Percentiles rank a stretch among this genome's conserved stretches.
These are phyloP conservation scores for Subacronicta megacephala DNA, from an alignment of 2,888 invertebrate genomes.

Conservation along the genomic window DNA sequence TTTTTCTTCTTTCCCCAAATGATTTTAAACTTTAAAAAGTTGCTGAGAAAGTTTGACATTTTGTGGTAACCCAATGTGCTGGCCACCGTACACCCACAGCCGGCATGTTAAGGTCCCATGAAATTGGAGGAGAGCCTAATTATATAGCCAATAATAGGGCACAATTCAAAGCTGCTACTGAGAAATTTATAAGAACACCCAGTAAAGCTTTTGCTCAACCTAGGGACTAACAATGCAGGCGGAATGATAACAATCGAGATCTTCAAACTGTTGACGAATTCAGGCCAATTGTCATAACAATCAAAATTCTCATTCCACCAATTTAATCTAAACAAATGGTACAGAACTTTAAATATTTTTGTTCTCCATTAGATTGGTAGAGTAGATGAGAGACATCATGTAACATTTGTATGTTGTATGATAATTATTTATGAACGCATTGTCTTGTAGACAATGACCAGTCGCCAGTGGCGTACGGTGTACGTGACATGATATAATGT, in stretches of 20 bases:
- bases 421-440: conserved; percentile 75
- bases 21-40: too few relatives aligned
- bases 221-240: too few relatives aligned
- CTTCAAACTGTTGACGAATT: not conserved
- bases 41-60: too few relatives aligned
- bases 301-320: conserved; percentile 23
- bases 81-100: too few relatives aligned
- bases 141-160: too few relatives aligned
- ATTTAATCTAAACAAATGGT: conserved; percentile 6
- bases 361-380: conserved; percentile 25
- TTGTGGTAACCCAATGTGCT: too few relatives aligned
- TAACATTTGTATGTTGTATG: conserved; percentile 56
- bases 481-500: conserved; percentile 64
- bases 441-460: conserved; percentile 75
- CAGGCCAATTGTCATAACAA: not conserved
- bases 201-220: too few relatives aligned
- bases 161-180: too few relatives aligned
- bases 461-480: conserved; percentile 38
- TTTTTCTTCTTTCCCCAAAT: too few relatives aligned
- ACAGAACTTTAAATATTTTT: conserved; percentile 47
- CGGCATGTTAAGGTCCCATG: too few relatives aligned
- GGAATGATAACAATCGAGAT: not conserved
- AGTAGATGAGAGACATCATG: conserved; percentile 28
- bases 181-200: too few relatives aligned
- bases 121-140: too few relatives aligned